These are phyloP conservation scores for Barypeithes pellucidus DNA, from an alignment of 2,888 invertebrate species.

Conservation along the genomic window DNA sequence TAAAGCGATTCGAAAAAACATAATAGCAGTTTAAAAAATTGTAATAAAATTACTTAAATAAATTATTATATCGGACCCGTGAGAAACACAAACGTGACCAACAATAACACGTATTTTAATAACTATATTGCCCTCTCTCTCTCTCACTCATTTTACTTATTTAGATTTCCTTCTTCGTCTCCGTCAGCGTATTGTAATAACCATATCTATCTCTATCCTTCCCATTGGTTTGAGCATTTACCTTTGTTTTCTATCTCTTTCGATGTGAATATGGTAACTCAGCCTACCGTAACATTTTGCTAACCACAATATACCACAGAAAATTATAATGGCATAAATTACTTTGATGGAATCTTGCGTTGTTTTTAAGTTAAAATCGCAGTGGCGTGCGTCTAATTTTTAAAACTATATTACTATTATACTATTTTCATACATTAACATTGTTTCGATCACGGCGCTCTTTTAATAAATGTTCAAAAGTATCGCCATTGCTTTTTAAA, in stretches of 20 bases:
- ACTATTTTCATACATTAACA: too few species aligned
- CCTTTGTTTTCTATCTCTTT: conserved; percentile 8
- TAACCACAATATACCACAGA: conserved; percentile 66
- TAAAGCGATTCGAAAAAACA: conserved; percentile 28
- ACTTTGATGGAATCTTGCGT: conserved; percentile 48
- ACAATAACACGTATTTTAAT: conserved; percentile 72
- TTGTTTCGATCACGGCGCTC: too few species aligned
- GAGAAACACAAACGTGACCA: conserved; percentile 72
- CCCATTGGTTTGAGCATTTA: not conserved
- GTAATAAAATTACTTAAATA: conserved; percentile 64
- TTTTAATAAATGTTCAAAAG: too few species aligned
- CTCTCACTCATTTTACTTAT: conserved; percentile 32
- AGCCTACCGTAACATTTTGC: conserved; percentile 65
- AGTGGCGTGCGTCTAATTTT: conserved; percentile 13
- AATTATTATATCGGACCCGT: conserved; percentile 67
- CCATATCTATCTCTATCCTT: conserved; percentile 51
- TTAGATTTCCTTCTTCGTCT: not conserved
- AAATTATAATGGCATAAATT: conserved; percentile 64
- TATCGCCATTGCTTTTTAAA: too few species aligned
- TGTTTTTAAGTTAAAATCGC: conserved; percentile 40
- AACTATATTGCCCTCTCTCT: conserved; percentile 65
- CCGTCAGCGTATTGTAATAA: conserved; percentile 50
- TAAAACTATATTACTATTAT: too few species aligned
- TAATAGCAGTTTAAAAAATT: conserved; percentile 61
- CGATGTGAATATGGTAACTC: conserved; percentile 56